Evolutionary conservation across 2,113 vertebrate genomes (phyloP).

Genomic region (Megaleporinus macrocephalus): DNA sequence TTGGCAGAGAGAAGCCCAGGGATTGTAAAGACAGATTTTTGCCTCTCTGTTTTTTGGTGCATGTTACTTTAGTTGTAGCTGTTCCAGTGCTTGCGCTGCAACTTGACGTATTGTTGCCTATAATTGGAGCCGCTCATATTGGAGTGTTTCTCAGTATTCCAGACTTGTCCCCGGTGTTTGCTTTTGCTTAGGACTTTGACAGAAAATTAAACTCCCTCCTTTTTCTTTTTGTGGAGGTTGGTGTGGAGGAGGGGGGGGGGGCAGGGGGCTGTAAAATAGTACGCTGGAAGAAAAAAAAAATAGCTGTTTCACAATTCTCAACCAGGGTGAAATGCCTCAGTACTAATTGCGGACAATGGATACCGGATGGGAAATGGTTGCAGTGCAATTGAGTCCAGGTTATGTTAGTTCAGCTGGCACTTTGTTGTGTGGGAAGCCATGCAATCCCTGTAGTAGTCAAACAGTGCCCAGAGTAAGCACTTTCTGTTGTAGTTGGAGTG

Average conservation of each 20-base stretch:
- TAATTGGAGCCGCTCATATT: conserved; percentile 67
- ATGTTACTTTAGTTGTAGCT: conserved; percentile 70
- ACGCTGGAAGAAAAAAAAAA: conserved; percentile 11
- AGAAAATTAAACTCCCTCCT: conserved; percentile 31
- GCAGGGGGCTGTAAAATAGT: conserved; percentile 41
- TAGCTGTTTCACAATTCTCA: conserved; percentile 47
- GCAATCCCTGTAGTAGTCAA: conserved; percentile 42
- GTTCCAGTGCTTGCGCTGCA: conserved; percentile 71
- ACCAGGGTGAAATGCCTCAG: conserved; percentile 55
- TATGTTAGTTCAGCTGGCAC: conserved; percentile 66
- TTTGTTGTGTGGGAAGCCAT: conserved; percentile 54
- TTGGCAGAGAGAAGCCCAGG: conserved; percentile 74
- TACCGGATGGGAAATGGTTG: conserved; percentile 73
- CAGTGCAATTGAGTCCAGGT: conserved; percentile 63
- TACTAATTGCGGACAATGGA: conserved; percentile 76
- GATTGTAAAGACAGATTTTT: conserved; percentile 81
- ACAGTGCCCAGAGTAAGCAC: conserved; percentile 47
- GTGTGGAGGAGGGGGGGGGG: neutral
- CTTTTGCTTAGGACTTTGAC: conserved; percentile 53
- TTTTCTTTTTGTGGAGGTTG: conserved; percentile 18
- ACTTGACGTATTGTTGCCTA: conserved; percentile 76
- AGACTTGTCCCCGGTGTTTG: conserved; percentile 61
- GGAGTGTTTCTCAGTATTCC: conserved; percentile 57
- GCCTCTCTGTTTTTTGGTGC: conserved; percentile 70
- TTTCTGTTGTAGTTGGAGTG: conserved; percentile 51